Base-by-base conservation (phyloP, 2,888 invertebrate genomes). In the Drosophila nigritarsus region DNA sequence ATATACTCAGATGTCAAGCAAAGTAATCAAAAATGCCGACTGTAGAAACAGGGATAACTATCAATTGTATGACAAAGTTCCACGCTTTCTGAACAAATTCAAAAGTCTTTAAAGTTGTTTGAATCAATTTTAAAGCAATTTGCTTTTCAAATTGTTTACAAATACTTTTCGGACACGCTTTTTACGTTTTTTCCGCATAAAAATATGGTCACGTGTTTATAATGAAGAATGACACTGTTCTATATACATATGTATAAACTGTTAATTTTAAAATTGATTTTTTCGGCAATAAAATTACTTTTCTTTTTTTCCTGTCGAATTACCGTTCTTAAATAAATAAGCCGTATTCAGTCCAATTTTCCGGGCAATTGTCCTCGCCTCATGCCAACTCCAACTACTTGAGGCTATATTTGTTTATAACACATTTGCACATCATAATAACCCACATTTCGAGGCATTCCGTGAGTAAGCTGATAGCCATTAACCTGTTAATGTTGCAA, bases 401-500 rank as follows among this genome's bases (percentile, higher is more conserved):
- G 56, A 51, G 71, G 60, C 38, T 38, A 55, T 82, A 80, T 82
- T 78, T 85, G 83, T 73, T 86, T 86, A 84, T 84, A 83, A 86
- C 83, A 84, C 83, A 83, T 85, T 83, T 83, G 80, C 83, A 68
- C 83, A 82, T 80, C 80, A 83, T 83, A 83, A 80, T 76, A 76
- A 72, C 73, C 78, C 69, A 79, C 80, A 79, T 76, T 76, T 55
- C 30, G 38, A 38, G 38, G 55, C 62, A 72, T 62, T 65, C 56
- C 73, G 69, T 74, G 76, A 53, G 67, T 45, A 55, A 73, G 61
- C 73, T 69, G 62, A 60, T 58, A 69, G 82, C 87, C 85, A 86
- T 88, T 86, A 86, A 88, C 82, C 81, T 82, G 86, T 88, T 86
- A 86, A 86, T 86, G 88, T 83, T 88, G 88, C 83, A 88, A 86